A percentile compares a stretch with the other conserved stretches of the same genome.
phyloP scores from a whole-genome alignment of 2,113 vertebrate species.

The Cyprinodon brontotheroides region DNA sequence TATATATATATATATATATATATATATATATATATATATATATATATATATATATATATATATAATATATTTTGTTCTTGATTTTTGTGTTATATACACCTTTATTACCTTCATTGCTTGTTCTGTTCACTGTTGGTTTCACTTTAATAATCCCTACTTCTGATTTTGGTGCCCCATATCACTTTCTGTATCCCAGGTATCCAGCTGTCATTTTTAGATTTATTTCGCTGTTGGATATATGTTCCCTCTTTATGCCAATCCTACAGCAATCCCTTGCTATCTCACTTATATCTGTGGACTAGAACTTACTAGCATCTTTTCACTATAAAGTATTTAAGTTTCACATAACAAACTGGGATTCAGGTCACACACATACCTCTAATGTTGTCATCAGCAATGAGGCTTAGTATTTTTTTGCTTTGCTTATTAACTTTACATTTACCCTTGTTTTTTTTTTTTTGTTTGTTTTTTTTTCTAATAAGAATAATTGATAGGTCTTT shows the following conservation, averaged over 20 bases:
- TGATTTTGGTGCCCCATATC: background rate
- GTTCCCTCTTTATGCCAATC: background rate
- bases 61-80: no score
- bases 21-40: no score
- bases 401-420: background rate
- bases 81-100: no score
- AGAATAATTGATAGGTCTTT: background rate
- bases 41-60: no score
- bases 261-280: background rate
- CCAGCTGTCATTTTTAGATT: background rate
- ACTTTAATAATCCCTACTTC: background rate
- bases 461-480: no score
- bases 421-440: background rate
- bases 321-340: background rate
- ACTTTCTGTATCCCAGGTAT: background rate
- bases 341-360: background rate
- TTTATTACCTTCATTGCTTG: constrained; percentile 7
- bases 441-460: no score
- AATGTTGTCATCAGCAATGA: background rate
- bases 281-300: background rate
- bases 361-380: background rate
- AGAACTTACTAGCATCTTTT: background rate
- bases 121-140: background rate
- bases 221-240: background rate
- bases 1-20: no score